phyloP scores from a whole-genome alignment of 2,888 invertebrate species.

The Acanthosepion pharaonis region DNA sequence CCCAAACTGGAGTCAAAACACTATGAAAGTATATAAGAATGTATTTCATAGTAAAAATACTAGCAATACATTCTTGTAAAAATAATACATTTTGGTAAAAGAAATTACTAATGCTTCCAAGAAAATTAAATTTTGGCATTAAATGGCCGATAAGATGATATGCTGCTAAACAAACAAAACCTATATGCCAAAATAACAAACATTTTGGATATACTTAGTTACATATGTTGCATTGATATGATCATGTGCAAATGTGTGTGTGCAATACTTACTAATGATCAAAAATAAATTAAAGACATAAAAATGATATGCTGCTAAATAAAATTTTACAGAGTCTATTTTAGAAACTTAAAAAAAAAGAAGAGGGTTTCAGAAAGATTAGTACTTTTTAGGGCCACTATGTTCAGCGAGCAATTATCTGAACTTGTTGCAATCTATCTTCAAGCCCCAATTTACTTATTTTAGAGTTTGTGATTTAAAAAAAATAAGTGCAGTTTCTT shows the following conservation, averaged over 20 bases:
- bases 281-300: neutral
- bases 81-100: no score
- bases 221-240: neutral
- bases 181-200: neutral
- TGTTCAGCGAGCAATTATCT: neutral
- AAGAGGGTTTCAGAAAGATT: neutral
- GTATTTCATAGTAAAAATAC: no score
- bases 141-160: no score
- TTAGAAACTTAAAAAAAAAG: neutral
- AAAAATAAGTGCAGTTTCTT: neutral
- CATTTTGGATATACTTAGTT: neutral
- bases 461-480: constrained; percentile 11
- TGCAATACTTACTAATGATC: no score
- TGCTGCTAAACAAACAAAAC: no score
- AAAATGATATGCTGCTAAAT: neutral
- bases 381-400: neutral
- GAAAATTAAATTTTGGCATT: no score
- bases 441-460: constrained; percentile 22
- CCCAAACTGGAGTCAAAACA: no score
- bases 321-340: neutral
- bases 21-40: no score
- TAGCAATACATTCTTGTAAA: no score
- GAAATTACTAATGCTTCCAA: no score
- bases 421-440: constrained; percentile 33
- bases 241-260: neutral